Conservation (phyloP, 2,888 invertebrate genomes). For the Corythucha ciliata region DNA sequence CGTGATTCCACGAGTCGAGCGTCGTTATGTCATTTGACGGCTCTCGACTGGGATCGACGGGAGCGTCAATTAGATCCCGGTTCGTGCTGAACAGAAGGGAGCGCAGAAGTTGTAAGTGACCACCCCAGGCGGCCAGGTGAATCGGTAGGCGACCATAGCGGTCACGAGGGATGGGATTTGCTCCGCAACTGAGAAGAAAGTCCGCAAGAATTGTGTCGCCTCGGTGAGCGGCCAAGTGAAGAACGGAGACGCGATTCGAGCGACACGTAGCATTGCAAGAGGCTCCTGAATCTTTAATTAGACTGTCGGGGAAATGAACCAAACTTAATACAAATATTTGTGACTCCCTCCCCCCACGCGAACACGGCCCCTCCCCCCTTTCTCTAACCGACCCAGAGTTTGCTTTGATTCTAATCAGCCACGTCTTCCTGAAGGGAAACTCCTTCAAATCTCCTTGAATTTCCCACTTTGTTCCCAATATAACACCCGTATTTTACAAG, state of each 20-base stretch:
- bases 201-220: conserved; percentile 43
- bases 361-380: too few relatives aligned
- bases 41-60: conserved; percentile 13
- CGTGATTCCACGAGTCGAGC: conserved; percentile 29
- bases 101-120: conserved; percentile 40
- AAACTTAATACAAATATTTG: too few relatives aligned
- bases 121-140: conserved; percentile 47
- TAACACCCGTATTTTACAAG: too few relatives aligned
- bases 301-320: too few relatives aligned
- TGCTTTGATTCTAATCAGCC: too few relatives aligned
- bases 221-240: conserved; percentile 44
- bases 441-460: too few relatives aligned
- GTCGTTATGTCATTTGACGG: not conserved
- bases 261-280: conserved; percentile 48
- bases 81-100: conserved; percentile 16
- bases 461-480: too few relatives aligned
- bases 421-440: too few relatives aligned
- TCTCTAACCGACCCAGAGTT: too few relatives aligned
- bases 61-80: conserved; percentile 12
- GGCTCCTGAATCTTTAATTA: too few relatives aligned
- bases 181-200: conserved; percentile 44
- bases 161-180: conserved; percentile 44
- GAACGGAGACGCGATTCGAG: conserved; percentile 43
- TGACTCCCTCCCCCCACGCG: too few relatives aligned
- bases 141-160: conserved; percentile 45